Conservation (phyloP, 2,797 vertebrate species). For the Glossophaga mutica region DNA sequence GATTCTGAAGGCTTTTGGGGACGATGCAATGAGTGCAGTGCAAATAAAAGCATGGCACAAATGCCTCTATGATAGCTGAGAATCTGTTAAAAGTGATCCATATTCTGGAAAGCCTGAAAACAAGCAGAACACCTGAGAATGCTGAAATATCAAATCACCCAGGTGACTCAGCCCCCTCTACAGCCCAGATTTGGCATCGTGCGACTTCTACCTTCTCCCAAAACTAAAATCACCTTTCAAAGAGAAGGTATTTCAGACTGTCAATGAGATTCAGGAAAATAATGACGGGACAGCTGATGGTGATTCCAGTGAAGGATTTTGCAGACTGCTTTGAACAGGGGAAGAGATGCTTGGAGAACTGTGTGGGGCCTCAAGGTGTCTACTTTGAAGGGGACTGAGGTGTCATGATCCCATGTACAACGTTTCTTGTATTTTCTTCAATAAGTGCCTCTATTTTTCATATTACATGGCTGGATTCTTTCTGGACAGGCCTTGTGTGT, state of each 20-base stretch:
- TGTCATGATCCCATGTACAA: background rate
- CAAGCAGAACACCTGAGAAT: background rate
- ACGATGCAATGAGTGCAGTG: background rate
- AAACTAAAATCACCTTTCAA: background rate
- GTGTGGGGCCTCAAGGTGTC: background rate
- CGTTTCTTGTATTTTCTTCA: background rate
- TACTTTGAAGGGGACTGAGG: background rate
- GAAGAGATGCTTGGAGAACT: background rate
- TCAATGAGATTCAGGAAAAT: background rate
- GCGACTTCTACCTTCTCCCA: background rate
- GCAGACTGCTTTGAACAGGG: too few relatives aligned
- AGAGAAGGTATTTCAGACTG: background rate
- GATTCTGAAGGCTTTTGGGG: background rate
- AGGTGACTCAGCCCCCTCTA: background rate
- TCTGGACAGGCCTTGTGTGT: background rate
- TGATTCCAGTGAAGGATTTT: background rate
- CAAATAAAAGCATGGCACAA: background rate
- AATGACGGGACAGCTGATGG: background rate
- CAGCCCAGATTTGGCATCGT: background rate
- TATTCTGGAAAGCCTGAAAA: background rate
- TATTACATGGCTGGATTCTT: background rate
- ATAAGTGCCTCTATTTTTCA: background rate
- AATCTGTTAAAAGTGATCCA: background rate
- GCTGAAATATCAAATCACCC: background rate
- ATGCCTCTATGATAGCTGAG: background rate